phyloP scores from a whole-genome alignment of 2,888 invertebrate species.

The Morpho achilles region DNA sequence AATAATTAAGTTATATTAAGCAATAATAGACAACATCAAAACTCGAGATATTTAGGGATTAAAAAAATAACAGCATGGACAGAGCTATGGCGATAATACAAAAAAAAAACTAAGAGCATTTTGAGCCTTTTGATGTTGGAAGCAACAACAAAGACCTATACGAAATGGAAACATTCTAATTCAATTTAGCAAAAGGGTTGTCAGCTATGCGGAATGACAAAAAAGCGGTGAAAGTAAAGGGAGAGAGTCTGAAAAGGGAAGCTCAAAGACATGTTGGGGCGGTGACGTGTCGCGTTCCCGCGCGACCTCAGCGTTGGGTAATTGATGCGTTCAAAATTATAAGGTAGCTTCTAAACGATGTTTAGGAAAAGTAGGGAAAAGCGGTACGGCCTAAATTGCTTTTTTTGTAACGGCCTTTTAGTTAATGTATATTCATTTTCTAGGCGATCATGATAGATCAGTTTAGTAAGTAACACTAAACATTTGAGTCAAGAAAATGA shows the following conservation, averaged over 20 bases:
- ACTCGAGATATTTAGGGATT: too few relatives aligned
- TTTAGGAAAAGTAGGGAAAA: constrained; percentile 9
- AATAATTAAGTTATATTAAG: too few relatives aligned
- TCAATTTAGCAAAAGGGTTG: constrained; percentile 74
- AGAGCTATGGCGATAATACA: too few relatives aligned
- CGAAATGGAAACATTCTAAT: constrained; percentile 41
- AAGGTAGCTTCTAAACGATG: constrained; percentile 18
- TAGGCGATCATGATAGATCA: too few relatives aligned
- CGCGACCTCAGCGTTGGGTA: constrained; percentile 46
- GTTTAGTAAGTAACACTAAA: too few relatives aligned
- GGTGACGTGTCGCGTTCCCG: constrained; percentile 43
- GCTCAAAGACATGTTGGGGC: constrained; percentile 65
- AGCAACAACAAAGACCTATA: constrained; percentile 17
- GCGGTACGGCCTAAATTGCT: not conserved
- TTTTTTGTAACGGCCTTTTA: not conserved
- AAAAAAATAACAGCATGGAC: too few relatives aligned
- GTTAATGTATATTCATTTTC: too few relatives aligned
- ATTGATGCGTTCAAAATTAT: constrained; percentile 57
- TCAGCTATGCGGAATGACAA: constrained; percentile 64
- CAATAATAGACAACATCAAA: too few relatives aligned
- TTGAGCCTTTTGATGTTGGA: constrained; percentile 6
- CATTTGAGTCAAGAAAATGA: too few relatives aligned
- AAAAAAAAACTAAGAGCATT: not conserved
- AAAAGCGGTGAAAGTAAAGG: constrained; percentile 36
- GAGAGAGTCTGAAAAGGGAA: constrained; percentile 29